These are phyloP conservation scores for Peromyscus californicus DNA, from an alignment of 2,113 vertebrate genomes.

Conservation along the genomic window DNA sequence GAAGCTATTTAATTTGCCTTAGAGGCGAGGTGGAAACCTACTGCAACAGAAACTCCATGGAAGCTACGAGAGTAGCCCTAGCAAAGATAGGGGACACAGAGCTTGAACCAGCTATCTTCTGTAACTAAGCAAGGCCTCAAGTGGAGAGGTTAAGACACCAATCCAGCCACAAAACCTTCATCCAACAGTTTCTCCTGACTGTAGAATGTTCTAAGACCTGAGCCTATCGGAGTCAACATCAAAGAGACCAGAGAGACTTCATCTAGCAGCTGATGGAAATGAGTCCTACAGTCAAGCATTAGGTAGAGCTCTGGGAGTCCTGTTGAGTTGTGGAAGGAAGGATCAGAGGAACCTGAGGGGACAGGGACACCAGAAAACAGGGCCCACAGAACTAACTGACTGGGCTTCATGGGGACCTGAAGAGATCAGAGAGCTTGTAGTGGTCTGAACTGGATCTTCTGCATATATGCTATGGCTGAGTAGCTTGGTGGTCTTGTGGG, in stretches of 20 bases:
- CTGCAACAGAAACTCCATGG: background rate
- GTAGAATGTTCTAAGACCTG: background rate
- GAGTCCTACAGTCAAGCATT: background rate
- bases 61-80: background rate
- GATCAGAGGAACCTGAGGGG: no score
- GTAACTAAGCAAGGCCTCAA: background rate
- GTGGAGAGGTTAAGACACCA: background rate
- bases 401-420: no score
- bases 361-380: no score
- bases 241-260: no score
- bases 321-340: no score
- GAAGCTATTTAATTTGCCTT: background rate
- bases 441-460: no score
- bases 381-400: no score
- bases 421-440: no score
- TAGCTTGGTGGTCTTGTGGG: no score
- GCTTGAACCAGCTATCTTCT: background rate
- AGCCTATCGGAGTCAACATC: no score
- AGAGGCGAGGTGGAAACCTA: background rate
- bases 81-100: background rate
- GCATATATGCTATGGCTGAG: no score
- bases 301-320: background rate
- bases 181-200: background rate
- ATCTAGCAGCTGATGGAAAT: background rate
- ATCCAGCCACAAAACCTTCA: background rate